Percentiles rank a stretch among this genome's conserved stretches.
Conservation (phyloP, 2,113 vertebrate genomes). For the Falco punctatus region DNA sequence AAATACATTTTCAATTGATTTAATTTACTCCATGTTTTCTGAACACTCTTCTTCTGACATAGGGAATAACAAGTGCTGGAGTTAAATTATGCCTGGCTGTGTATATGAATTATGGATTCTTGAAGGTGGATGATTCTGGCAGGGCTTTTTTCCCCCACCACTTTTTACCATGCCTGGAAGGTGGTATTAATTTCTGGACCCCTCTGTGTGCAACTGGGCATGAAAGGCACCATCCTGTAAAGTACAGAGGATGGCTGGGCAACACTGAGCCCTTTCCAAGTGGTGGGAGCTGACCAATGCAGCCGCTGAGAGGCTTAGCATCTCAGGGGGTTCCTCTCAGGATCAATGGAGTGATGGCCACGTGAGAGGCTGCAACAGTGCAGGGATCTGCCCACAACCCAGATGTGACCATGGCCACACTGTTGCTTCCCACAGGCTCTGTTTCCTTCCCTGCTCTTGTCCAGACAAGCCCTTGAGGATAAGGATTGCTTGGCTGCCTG, state of each 20-base stretch:
- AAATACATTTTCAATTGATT: background rate
- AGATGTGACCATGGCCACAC: background rate
- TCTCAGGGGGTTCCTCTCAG: background rate
- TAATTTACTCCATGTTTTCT: background rate
- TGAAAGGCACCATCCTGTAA: background rate
- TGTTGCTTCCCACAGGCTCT: background rate
- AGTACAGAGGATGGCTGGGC: rapidly evolving
- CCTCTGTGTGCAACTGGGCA: background rate
- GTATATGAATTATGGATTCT: background rate
- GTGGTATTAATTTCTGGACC: background rate
- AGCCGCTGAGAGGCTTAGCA: rapidly evolving
- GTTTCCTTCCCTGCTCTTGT: background rate
- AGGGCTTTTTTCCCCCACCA: background rate
- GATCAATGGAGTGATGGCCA: rapidly evolving
- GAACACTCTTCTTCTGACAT: background rate
- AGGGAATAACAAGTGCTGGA: background rate
- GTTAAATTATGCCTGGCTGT: background rate
- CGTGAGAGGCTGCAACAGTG: background rate
- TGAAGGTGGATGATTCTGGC: background rate
- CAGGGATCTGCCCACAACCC: background rate
- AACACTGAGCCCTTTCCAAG: background rate
- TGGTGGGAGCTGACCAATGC: rapidly evolving
- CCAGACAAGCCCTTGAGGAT: background rate
- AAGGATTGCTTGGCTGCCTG: background rate
- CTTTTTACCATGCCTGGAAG: background rate